Base-by-base conservation (phyloP, 2,888 invertebrate genomes). In the Coelinius sp. region DNA sequence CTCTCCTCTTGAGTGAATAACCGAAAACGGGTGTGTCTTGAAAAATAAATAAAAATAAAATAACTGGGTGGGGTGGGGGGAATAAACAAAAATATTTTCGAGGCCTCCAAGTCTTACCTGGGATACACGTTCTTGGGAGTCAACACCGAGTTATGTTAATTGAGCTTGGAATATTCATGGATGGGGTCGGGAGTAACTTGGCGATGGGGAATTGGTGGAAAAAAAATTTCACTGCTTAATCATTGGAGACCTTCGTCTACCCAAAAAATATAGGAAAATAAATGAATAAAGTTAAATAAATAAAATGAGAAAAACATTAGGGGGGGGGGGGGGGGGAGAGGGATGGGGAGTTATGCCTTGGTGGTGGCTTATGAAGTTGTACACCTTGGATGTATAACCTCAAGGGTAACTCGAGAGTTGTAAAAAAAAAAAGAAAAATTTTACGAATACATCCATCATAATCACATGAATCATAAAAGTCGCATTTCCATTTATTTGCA, bases 171-270 rank as follows among this genome's bases (percentile, higher is more conserved):
- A 70, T 70, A 70, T 70, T 70, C 65, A 70, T 70, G 70, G 65
- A 59, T 59, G 35, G 64, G 65, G 53, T 70, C 44, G 64, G 17
- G 68, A 41, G 27, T 41, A 27, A 56, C 56, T 44, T 27, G 41
- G 8, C 27, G 41, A 41, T 27, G 56, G 35, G 49, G 38, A 25
- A n/a, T 31, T 17, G 41, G 31, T n/a, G n/a, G n/a, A n/a, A n/a
- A 70, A 70, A 70, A 70, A 70, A 65, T 65, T 70, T 70, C 70
- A 70, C 65, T 70, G 70, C 70, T 70, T 65, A 65, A 70, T 70
- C 70, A 44, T 38, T 31, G 46, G 25, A 66, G 49, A 25, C 49
- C 44, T 64, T 66, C 20, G 66, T 66, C 49, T 66, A 66, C 49
- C n/a, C 31, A n/a, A 64, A 67, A 53, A 38, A 67, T 14, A 67